Conservation (phyloP, 2,797 vertebrate genomes). For the Margarornis squamiger region DNA sequence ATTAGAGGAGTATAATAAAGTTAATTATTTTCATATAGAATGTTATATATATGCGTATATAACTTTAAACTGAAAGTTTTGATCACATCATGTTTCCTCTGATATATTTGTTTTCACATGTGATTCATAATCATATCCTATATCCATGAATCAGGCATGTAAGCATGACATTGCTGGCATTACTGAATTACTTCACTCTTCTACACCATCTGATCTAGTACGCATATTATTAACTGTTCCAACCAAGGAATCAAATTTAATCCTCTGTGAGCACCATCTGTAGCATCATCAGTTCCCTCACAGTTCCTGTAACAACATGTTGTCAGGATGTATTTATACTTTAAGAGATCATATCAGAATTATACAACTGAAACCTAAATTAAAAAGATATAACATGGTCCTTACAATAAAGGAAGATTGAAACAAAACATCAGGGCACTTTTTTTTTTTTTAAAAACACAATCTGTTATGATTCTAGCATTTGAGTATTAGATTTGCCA, state of each 20-base stretch:
- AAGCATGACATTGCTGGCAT: constrained; percentile 59
- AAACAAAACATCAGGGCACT: background rate
- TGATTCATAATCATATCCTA: constrained; percentile 56
- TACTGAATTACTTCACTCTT: constrained; percentile 60
- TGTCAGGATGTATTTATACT: constrained; percentile 68
- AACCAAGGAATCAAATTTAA: constrained; percentile 64
- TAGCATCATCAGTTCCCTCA: constrained; percentile 41
- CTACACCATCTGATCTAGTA: constrained; percentile 45
- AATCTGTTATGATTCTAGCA: background rate
- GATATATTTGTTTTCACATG: constrained; percentile 31
- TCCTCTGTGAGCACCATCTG: constrained; percentile 59
- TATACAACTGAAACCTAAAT: background rate
- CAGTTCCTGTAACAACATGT: constrained; percentile 56
- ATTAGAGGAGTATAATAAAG: background rate
- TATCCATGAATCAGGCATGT: constrained; percentile 56
- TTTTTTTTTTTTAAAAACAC: background rate
- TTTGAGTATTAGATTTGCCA: background rate
- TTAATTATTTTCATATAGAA: background rate
- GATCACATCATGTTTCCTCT: background rate
- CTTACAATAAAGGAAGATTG: background rate
- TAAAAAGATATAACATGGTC: background rate
- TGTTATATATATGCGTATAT: background rate
- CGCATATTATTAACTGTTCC: constrained; percentile 64
- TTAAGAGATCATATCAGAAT: constrained; percentile 10
- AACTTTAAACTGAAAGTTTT: background rate